These are phyloP conservation scores for Coleophora flavipennella DNA, from an alignment of 2,888 invertebrate genomes.

Conservation along the genomic window DNA sequence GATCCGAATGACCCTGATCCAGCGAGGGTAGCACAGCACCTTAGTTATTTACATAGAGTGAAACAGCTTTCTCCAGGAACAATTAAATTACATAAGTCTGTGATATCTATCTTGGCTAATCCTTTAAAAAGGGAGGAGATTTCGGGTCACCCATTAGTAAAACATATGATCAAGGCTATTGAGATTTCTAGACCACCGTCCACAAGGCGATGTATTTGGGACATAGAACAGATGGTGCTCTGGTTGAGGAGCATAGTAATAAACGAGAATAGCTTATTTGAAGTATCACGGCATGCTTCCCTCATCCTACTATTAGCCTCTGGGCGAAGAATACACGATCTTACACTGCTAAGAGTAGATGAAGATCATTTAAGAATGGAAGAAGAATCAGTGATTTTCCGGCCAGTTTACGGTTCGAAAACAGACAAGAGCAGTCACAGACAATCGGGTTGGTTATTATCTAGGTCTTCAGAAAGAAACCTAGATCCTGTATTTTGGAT, in stretches of 20 bases:
- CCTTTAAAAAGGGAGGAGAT: not conserved
- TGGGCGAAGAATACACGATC: constrained; percentile 16
- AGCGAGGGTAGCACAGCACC: no score
- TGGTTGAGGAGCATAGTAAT: constrained; percentile 3
- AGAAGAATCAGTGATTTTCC: constrained; percentile 9
- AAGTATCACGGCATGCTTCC: constrained; percentile 9
- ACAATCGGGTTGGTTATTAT: constrained; percentile 12
- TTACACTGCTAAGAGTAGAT: constrained; percentile 12
- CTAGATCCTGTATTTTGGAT: not conserved
- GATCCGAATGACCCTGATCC: no score
- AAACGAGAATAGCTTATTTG: constrained; percentile 6
- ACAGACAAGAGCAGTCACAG: constrained; percentile 10
- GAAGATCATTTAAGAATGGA: constrained; percentile 9
- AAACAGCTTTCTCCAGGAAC: no score
- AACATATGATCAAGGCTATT: constrained; percentile 8
- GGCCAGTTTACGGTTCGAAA: constrained; percentile 15
- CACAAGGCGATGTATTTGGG: constrained; percentile 12
- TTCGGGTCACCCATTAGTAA: not conserved
- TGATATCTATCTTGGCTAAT: no score
- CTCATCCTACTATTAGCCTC: constrained; percentile 12
- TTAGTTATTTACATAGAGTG: no score
- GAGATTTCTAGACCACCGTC: constrained; percentile 4
- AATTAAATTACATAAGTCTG: no score
- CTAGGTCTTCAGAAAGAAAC: constrained; percentile 6
- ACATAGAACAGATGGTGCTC: constrained; percentile 8